Evolutionary conservation across 2,113 vertebrate species (phyloP).

Genomic region (Nematolebias whitei): DNA sequence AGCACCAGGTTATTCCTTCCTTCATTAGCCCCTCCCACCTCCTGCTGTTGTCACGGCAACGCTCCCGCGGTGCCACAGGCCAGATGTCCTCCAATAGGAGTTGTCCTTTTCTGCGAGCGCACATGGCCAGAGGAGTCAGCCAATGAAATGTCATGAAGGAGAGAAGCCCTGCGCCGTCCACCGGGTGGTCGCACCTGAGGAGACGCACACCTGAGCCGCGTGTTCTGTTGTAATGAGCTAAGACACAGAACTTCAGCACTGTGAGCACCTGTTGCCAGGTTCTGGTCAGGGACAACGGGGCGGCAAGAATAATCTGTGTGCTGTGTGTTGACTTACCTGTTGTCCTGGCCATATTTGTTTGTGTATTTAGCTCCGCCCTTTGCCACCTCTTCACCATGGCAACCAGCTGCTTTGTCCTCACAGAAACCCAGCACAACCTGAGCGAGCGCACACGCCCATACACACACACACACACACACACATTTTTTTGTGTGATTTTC

Average conservation of each 20-base stretch:
- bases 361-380: constrained; percentile 83
- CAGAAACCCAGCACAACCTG: constrained; percentile 19
- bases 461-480: neutral
- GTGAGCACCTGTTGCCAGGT: no score
- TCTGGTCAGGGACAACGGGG: no score
- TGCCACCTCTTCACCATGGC: constrained; percentile 9
- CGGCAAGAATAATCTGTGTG: neutral
- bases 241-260: no score
- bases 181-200: constrained; percentile 86
- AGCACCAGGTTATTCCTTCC: rapidly evolving
- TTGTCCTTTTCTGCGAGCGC: constrained; percentile 86
- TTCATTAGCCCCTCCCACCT: constrained; percentile 77
- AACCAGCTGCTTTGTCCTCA: constrained; percentile 30
- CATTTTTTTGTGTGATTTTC: neutral
- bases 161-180: constrained; percentile 91
- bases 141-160: constrained; percentile 95
- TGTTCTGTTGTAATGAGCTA: neutral
- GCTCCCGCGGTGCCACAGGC: constrained; percentile 87
- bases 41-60: constrained; percentile 87
- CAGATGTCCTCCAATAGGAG: constrained; percentile 88
- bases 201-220: neutral
- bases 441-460: neutral
- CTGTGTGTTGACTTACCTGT: constrained; percentile 76
- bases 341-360: constrained; percentile 84
- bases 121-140: constrained; percentile 86